Evolutionary conservation across 1,140 invertebrate genomes (phyloP).

Genomic region (Agrypnia vestita): DNA sequence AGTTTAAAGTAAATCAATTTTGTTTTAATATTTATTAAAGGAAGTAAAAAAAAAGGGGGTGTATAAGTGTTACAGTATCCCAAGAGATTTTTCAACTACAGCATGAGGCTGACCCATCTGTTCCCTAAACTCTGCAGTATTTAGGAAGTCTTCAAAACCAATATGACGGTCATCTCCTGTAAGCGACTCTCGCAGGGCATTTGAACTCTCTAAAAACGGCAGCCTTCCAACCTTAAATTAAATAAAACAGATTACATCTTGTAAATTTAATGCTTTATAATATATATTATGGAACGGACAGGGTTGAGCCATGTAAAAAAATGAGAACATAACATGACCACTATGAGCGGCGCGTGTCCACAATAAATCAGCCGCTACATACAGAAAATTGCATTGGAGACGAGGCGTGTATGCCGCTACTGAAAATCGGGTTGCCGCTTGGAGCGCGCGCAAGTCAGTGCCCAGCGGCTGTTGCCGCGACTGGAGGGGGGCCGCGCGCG

Average conservation of each 20-base stretch:
- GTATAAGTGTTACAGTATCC: slow-evolving; percentile 75
- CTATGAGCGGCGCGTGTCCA: no score
- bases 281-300: no score
- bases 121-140: slow-evolving; percentile 82
- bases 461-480: no score
- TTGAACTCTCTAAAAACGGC: slow-evolving; percentile 84
- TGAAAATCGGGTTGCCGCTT: no score
- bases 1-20: slow-evolving; percentile 27
- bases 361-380: no score
- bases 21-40: slow-evolving; percentile 8
- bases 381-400: no score
- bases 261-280: no score
- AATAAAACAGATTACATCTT: neutral
- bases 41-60: slow-evolving; percentile 38
- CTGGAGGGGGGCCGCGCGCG: no score
- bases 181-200: slow-evolving; percentile 80
- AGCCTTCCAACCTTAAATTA: slow-evolving; percentile 78
- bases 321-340: no score
- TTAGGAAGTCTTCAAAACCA: slow-evolving; percentile 88
- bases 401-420: no score
- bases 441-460: no score
- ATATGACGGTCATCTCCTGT: slow-evolving; percentile 84
- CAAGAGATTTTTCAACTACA: slow-evolving; percentile 83
- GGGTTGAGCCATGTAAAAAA: no score
- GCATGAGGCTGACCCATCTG: slow-evolving; percentile 85